phyloP scores from a whole-genome alignment of 2,113 vertebrate genomes.

The Steatornis caripensis region DNA sequence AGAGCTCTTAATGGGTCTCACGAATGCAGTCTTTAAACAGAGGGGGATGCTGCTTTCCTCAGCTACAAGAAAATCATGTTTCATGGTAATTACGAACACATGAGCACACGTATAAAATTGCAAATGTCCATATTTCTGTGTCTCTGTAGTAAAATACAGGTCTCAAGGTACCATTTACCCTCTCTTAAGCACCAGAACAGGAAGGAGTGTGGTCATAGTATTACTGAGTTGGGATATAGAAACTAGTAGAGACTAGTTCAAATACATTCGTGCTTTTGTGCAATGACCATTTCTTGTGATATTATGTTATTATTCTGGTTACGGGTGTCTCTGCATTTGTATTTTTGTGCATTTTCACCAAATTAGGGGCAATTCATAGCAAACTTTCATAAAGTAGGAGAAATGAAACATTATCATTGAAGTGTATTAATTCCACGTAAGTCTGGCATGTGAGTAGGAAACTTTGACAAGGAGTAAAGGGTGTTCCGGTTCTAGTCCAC shows the following conservation, averaged over 20 bases:
- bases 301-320: neutral
- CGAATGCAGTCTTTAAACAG: neutral
- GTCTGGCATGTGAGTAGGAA: neutral
- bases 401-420: neutral
- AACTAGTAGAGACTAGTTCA: neutral
- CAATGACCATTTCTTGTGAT: neutral
- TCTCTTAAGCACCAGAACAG: neutral
- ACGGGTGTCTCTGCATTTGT: neutral
- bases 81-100: neutral
- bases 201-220: neutral
- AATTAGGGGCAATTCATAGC: neutral
- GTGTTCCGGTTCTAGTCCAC: neutral
- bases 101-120: neutral
- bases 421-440: neutral
- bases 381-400: neutral
- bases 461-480: neutral
- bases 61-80: neutral
- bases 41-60: neutral
- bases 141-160: neutral
- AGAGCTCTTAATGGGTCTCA: accelerated
- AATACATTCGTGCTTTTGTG: neutral
- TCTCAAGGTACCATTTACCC: neutral
- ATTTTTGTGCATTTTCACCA: neutral
- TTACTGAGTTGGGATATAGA: neutral
- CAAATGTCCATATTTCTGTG: neutral